phyloP scores from a whole-genome alignment of 2,113 vertebrate genomes.

The Stigmatopora nigra region DNA sequence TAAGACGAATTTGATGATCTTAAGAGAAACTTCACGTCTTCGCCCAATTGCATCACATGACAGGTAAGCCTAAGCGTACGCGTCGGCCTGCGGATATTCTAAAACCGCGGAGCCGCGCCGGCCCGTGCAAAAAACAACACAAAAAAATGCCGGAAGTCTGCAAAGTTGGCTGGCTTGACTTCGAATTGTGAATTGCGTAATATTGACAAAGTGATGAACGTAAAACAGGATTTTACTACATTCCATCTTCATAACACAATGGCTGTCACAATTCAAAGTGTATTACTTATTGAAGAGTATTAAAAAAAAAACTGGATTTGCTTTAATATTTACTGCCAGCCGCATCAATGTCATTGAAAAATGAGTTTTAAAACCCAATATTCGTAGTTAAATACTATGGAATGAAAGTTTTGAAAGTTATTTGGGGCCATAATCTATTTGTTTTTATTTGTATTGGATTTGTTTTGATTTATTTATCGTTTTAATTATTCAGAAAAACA shows the following conservation, averaged over 20 bases:
- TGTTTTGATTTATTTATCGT: no score
- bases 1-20: no score
- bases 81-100: not conserved
- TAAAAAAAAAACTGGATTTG: no score
- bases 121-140: not conserved
- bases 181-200: not conserved
- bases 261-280: not conserved
- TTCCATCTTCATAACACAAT: not conserved
- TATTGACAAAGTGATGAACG: not conserved
- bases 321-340: no score
- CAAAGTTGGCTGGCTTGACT: not conserved
- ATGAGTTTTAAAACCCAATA: no score
- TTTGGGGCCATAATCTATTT: no score
- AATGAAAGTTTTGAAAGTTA: no score
- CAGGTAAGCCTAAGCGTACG: slow-evolving; percentile 18
- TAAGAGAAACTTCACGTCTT: slow-evolving; percentile 26
- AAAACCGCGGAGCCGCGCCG: not conserved
- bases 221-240: not conserved
- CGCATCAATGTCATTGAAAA: no score
- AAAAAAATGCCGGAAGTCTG: not conserved
- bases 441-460: no score
- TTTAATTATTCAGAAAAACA: no score
- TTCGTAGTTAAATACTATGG: no score
- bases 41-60: slow-evolving; percentile 23
- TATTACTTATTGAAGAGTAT: no score